Evolutionary conservation across 2,113 vertebrate species (phyloP).

Genomic region (mouse (Mus musculus)): GRCm39 chr7:48904501-48905000

Average conservation of each 20-base stretch:
- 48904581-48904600: not conserved
- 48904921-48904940: not conserved
- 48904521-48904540: constrained; percentile 20
- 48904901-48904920: not conserved
- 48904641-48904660: not conserved
- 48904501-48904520: constrained; percentile 40
- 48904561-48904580: not conserved
- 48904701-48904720: not conserved
- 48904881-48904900: not conserved
- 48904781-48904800: not conserved
- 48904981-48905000: not conserved
- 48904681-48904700: not conserved
- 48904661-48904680: not conserved
- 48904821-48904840: not conserved
- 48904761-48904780: not conserved
- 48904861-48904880: not conserved
- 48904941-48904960: not conserved
- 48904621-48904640: not conserved
- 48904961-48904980: not conserved
- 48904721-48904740: not conserved
- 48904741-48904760: not conserved
- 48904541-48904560: constrained; percentile 19
- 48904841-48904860: not conserved
- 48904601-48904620: not conserved
- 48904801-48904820: not conserved